A percentile compares a stretch with the other conserved stretches of the same genome.
These are phyloP conservation scores for Caenorhabditis sp. DNA, from an alignment of 2,888 invertebrate genomes.

Conservation along the genomic window DNA sequence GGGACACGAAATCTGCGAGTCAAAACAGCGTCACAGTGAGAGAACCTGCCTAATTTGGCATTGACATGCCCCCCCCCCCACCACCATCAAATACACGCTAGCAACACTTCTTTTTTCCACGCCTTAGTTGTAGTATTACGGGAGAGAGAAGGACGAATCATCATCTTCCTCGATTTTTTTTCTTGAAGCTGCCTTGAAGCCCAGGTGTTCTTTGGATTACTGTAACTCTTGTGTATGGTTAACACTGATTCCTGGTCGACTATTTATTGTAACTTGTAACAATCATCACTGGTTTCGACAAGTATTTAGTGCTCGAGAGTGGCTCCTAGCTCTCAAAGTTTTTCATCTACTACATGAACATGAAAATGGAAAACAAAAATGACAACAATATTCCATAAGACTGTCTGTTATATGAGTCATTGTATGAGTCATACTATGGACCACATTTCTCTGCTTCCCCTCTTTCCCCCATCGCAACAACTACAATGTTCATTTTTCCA, in stretches of 20 bases:
- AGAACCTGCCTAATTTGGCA: conserved; percentile 61
- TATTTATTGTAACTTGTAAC: too few species aligned
- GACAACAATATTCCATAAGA: conserved; percentile 4
- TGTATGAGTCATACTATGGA: neutral
- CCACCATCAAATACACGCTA: conserved; percentile 14
- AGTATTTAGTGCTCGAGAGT: too few species aligned
- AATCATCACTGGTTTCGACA: too few species aligned
- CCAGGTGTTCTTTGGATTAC: too few species aligned
- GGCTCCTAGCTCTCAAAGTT: too few species aligned
- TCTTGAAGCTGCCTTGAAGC: too few species aligned
- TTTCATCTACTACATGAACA: too few species aligned
- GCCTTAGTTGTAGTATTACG: conserved; percentile 10
- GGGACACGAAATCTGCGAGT: conserved; percentile 42
- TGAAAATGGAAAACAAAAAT: too few species aligned
- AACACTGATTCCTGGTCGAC: too few species aligned
- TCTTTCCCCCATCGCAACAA: neutral
- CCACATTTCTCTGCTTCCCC: neutral
- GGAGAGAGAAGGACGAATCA: neutral
- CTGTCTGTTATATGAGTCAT: neutral
- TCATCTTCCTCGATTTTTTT: neutral
- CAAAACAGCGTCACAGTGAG: conserved; percentile 32
- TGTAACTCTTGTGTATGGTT: too few species aligned
- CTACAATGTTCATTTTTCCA: neutral
- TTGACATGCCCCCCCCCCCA: conserved; percentile 49
- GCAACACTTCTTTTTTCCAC: conserved; percentile 22